Evolutionary conservation across 2,797 vertebrate genomes (phyloP).

Genomic region (Myoxocephalus aenaeus): DNA sequence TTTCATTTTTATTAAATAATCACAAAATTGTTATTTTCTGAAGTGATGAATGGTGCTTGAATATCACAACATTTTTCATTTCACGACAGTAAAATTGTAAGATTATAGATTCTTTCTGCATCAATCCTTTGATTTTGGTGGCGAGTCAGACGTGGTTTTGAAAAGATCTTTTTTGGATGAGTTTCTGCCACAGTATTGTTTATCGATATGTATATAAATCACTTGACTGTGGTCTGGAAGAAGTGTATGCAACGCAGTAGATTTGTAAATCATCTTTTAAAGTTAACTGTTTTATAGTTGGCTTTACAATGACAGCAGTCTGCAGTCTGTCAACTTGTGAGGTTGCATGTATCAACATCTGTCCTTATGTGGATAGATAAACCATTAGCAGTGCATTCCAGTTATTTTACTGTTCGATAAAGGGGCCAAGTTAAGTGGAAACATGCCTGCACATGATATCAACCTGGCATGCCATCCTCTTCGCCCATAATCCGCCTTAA

Average conservation of each 20-base stretch:
- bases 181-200: too few relatives aligned
- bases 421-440: conserved; percentile 47
- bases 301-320: not conserved
- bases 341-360: not conserved
- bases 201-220: not conserved
- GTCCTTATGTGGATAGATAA: not conserved
- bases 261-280: not conserved
- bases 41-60: not conserved
- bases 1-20: not conserved
- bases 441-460: conserved; percentile 42
- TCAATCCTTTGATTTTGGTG: not conserved
- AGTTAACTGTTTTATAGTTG: not conserved
- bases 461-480: conserved; percentile 26
- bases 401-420: conserved; percentile 37
- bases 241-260: not conserved
- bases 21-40: conserved; percentile 13
- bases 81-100: not conserved
- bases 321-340: conserved; percentile 17
- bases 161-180: too few relatives aligned
- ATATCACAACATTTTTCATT: conserved; percentile 4
- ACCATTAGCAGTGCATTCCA: conserved; percentile 1
- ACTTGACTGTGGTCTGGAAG: too few relatives aligned
- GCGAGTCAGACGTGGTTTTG: too few relatives aligned
- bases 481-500: conserved; percentile 50
- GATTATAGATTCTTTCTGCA: not conserved